A percentile compares a stretch with the other conserved stretches of the same genome.
Conservation (phyloP, 2,888 invertebrate species). For the Chymomyza fuscimana region DNA sequence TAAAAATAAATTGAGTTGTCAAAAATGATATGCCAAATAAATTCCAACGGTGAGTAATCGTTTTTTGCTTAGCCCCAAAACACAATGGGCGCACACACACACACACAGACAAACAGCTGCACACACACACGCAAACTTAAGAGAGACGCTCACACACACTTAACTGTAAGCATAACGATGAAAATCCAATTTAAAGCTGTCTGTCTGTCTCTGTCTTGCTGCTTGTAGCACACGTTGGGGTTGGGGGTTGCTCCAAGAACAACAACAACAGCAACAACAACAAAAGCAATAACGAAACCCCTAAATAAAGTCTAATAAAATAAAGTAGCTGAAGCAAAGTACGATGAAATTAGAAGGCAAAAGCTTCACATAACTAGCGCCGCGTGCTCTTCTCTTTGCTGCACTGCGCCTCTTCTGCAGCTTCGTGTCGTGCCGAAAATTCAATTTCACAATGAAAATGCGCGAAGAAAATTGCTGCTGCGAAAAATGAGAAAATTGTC, state of each 20-base stretch:
- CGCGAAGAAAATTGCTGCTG: constrained; percentile 62
- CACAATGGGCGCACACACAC: constrained; percentile 48
- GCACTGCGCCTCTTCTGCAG: not conserved
- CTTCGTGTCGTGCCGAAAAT: constrained; percentile 65
- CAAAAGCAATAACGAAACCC: constrained; percentile 18
- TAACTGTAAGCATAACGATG: constrained; percentile 71
- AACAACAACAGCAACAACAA: too few relatives aligned
- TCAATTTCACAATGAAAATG: constrained; percentile 75
- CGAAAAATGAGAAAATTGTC: constrained; percentile 77
- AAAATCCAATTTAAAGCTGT: constrained; percentile 76
- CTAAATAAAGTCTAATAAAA: constrained; percentile 76
- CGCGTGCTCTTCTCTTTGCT: not conserved
- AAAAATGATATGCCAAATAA: constrained; percentile 80
- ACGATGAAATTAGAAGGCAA: constrained; percentile 57
- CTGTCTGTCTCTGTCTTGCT: constrained; percentile 47
- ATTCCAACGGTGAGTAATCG: constrained; percentile 80
- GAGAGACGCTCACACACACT: constrained; percentile 33
- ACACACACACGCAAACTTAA: constrained; percentile 13
- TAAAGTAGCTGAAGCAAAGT: constrained; percentile 69
- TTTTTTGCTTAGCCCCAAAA: constrained; percentile 56
- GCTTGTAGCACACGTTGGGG: constrained; percentile 12
- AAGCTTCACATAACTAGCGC: not conserved
- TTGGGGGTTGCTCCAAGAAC: not conserved
- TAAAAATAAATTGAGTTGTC: constrained; percentile 80
- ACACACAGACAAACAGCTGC: constrained; percentile 26